Percentiles rank a stretch among this genome's conserved stretches.
Conservation (phyloP, 2,113 vertebrate species). For the Psephotus haematonotus region DNA sequence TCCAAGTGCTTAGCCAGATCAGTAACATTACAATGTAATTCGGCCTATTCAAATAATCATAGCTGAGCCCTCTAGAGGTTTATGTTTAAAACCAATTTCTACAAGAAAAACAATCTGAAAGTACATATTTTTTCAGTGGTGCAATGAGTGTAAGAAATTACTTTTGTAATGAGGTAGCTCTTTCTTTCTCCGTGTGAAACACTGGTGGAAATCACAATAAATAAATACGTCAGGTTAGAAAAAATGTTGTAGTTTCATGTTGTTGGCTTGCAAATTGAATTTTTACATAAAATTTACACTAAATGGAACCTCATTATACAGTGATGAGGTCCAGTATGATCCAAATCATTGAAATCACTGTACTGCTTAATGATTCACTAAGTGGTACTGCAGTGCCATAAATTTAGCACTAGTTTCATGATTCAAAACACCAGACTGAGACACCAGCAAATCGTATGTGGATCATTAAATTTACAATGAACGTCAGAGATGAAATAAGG, state of each 20-base stretch:
- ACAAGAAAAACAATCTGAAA: neutral
- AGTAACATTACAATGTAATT: neutral
- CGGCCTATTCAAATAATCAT: neutral
- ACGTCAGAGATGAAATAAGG: slow-evolving; percentile 87
- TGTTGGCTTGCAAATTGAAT: slow-evolving; percentile 86
- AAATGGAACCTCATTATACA: slow-evolving; percentile 85
- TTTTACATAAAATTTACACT: slow-evolving; percentile 87
- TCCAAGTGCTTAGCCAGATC: neutral
- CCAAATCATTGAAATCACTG: slow-evolving; percentile 86
- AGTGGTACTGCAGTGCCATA: slow-evolving; percentile 81
- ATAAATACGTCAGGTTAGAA: slow-evolving; percentile 78
- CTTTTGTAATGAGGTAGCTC: neutral
- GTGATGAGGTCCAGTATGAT: slow-evolving; percentile 84
- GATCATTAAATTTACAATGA: slow-evolving; percentile 89
- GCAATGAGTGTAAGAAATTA: neutral
- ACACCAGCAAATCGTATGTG: slow-evolving; percentile 86
- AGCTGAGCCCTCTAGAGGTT: neutral
- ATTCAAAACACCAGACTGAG: slow-evolving; percentile 84
- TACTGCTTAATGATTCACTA: slow-evolving; percentile 87
- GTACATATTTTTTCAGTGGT: slow-evolving; percentile 24
- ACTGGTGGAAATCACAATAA: slow-evolving; percentile 62
- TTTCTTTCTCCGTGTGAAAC: slow-evolving; percentile 50
- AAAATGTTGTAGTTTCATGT: slow-evolving; percentile 84
- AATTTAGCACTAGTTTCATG: slow-evolving; percentile 84
- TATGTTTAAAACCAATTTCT: slow-evolving; percentile 19